Percentiles rank a stretch among this genome's conserved stretches.
Conservation (phyloP, 2,888 invertebrate genomes). For the Microctonus aethiopoides region DNA sequence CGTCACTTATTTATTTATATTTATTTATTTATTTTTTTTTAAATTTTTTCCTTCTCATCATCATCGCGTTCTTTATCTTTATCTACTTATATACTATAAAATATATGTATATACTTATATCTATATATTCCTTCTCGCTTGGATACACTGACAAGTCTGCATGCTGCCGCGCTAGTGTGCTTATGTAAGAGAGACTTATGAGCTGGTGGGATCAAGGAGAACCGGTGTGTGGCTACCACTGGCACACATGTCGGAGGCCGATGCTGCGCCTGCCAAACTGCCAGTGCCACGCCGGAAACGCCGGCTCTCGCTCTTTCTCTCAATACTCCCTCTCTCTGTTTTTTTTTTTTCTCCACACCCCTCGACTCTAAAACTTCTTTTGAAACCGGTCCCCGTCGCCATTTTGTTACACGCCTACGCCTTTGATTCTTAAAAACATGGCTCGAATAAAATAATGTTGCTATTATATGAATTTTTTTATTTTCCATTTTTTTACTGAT, state of each 20-base stretch:
- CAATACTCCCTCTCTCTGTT: constrained; percentile 9
- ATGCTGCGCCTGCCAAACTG: constrained; percentile 45
- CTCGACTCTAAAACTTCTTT: background rate
- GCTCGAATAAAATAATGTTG: background rate
- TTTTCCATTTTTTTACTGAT: background rate
- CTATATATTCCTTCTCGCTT: background rate
- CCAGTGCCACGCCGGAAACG: constrained; percentile 41
- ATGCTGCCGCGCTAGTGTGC: too few relatives aligned
- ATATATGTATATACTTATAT: too few relatives aligned
- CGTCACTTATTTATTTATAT: background rate
- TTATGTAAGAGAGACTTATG: constrained; percentile 58
- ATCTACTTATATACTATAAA: background rate
- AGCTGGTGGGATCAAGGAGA: constrained; percentile 62
- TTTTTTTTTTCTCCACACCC: background rate
- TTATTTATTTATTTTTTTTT: background rate
- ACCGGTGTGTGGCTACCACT: constrained; percentile 52
- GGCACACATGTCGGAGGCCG: constrained; percentile 46
- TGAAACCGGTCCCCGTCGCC: constrained; percentile 25
- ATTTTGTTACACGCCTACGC: constrained; percentile 28
- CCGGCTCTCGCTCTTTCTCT: constrained; percentile 31
- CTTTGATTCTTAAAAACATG: background rate
- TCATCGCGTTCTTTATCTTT: background rate
- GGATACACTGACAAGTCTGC: background rate
- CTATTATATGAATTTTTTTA: background rate
- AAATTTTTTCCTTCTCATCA: background rate